Conservation (phyloP, 2,888 invertebrate genomes). For the Boloria selene region DNA sequence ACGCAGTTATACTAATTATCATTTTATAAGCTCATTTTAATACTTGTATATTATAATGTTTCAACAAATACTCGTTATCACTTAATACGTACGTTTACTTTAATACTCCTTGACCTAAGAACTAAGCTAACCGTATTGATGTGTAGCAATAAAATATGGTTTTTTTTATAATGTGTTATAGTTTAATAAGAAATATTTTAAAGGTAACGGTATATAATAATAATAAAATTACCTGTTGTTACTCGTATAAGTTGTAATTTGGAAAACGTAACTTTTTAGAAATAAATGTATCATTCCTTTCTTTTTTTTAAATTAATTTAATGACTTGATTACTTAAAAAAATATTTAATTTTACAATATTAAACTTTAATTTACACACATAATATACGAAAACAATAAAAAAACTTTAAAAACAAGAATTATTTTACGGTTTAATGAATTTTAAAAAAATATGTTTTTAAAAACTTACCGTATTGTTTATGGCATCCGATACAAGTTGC, state of each 20-base stretch:
- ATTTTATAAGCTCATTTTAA: background rate
- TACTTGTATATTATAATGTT: slow-evolving; percentile 3
- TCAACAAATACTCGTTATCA: slow-evolving; percentile 24
- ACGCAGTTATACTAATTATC: too few species aligned
- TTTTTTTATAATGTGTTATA: background rate
- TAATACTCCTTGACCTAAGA: slow-evolving; percentile 36
- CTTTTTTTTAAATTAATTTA: too few species aligned
- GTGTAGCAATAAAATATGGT: background rate
- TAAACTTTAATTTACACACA: too few species aligned
- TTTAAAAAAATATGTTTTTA: background rate
- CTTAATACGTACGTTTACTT: slow-evolving; percentile 23
- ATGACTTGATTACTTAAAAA: too few species aligned
- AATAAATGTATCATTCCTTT: too few species aligned
- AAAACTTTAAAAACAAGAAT: background rate
- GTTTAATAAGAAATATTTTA: background rate
- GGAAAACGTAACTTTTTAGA: too few species aligned
- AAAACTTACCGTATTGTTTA: slow-evolving; percentile 31
- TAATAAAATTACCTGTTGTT: too few species aligned
- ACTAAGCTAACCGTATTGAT: slow-evolving; percentile 21
- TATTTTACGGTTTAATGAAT: background rate
- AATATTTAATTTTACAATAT: too few species aligned
- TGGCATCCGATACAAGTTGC: slow-evolving; percentile 35
- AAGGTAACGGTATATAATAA: too few species aligned
- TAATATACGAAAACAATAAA: too few species aligned
- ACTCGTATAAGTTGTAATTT: too few species aligned